Base-by-base conservation (phyloP, 1,140 invertebrate genomes). In the Holotrichia oblita region DNA sequence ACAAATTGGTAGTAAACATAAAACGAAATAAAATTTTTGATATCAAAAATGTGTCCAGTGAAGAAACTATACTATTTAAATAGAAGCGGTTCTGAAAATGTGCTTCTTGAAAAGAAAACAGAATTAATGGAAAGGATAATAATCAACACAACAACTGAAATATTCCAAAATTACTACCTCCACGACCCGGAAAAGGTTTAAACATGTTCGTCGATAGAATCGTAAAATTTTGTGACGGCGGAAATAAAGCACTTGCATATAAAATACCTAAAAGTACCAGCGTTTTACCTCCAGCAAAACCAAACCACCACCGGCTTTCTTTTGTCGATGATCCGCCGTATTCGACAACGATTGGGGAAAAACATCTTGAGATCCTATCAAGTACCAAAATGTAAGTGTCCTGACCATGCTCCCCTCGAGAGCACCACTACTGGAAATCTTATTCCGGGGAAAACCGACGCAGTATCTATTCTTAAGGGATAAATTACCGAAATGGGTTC, bases 131-230 rank as follows among this genome's bases (percentile, higher is more conserved):
- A 0, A 55, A 55, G 17, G 14, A 55, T n/a, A 55, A 14, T n/a
- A 17, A 17, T 17, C 0, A n/a, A 1, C 6, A 0, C 14, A 55
- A 55, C 6, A 55, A 55, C n/a, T 14, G 12, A 17, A 17, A 55
- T n/a, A n/a, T 0, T 0, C 48, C 48, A 14, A 17, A 7, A 3
- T 69, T 69, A 9, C 6, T 22, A 20, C 61, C 61, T 10, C 27
- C 27, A 7, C 61, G 12, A 8, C 61, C 61, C 7, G 61, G 61
- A 69, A 69, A 69, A 69, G 61, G 61, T 69, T 27, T 69, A 22
- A 34, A 27, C 22, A 69, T 27, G 61, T 69, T 69, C 22, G 20
- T 34, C 12, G 24, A 27, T 69, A 69, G 61, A 22, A 27, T 69
- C 9, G 20, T n/a, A 12, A 69, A 69, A 69, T 69, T 69, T 22